These are phyloP conservation scores for Spisula solida DNA, from an alignment of 2,888 invertebrate species.

Conservation along the genomic window DNA sequence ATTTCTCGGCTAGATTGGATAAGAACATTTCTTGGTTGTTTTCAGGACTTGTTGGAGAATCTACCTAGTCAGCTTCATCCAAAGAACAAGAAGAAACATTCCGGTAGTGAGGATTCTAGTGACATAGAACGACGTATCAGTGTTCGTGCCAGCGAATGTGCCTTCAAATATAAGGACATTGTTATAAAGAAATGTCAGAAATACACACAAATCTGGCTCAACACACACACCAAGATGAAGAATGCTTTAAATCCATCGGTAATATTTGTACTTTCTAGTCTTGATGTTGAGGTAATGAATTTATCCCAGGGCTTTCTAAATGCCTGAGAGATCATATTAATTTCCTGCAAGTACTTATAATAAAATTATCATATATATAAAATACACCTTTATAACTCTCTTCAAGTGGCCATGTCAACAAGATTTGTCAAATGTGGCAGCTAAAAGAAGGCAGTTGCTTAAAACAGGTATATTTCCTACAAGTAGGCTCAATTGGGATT, in stretches of 20 bases:
- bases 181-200: constrained; percentile 89
- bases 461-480: too few relatives aligned
- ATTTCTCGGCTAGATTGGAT: neutral
- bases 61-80: constrained; percentile 81
- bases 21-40: neutral
- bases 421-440: too few relatives aligned
- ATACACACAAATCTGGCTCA: constrained; percentile 90
- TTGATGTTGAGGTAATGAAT: neutral
- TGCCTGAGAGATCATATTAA: too few relatives aligned
- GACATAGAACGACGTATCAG: constrained; percentile 84
- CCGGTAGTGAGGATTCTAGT: constrained; percentile 69
- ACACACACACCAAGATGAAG: constrained; percentile 89
- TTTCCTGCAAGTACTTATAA: too few relatives aligned
- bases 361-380: too few relatives aligned
- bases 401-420: too few relatives aligned
- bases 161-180: constrained; percentile 89
- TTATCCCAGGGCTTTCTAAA: too few relatives aligned
- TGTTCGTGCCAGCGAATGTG: constrained; percentile 87
- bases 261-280: constrained; percentile 17
- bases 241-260: constrained; percentile 91
- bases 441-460: too few relatives aligned
- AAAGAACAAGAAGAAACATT: constrained; percentile 70
- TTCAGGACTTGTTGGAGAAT: constrained; percentile 76
- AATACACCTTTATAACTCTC: too few relatives aligned
- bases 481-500: too few relatives aligned